phyloP scores from a whole-genome alignment of 2,888 invertebrate species.

The Rhopalosiphum nymphaeae region DNA sequence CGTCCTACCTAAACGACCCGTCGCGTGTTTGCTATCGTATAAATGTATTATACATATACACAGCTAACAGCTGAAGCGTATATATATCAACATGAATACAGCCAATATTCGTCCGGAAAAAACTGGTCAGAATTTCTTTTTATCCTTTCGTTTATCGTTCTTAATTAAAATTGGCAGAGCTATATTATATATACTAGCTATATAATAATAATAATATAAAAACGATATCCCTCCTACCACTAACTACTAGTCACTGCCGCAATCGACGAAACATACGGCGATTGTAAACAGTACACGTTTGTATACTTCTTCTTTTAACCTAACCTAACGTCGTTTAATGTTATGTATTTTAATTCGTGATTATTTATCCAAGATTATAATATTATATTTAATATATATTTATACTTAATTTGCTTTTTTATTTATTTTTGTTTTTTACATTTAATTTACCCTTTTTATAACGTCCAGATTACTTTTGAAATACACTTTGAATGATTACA shows the following conservation, averaged over 20 bases:
- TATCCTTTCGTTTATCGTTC: background rate
- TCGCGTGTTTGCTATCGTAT: background rate
- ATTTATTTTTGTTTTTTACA: background rate
- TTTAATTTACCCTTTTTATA: background rate
- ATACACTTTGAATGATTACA: background rate
- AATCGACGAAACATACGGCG: background rate
- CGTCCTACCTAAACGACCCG: background rate
- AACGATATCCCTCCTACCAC: background rate
- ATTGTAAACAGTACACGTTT: background rate
- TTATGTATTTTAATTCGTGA: constrained; percentile 25
- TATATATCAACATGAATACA: background rate
- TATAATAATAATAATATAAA: background rate
- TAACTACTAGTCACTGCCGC: background rate
- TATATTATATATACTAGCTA: background rate
- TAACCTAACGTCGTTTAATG: background rate
- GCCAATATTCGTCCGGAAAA: background rate
- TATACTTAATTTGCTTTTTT: background rate
- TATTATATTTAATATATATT: background rate
- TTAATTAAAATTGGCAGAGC: constrained; percentile 15
- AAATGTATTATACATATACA: background rate
- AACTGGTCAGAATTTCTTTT: background rate
- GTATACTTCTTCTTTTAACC: constrained; percentile 12
- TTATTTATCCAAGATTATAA: background rate
- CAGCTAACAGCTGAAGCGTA: background rate
- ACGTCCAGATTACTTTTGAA: background rate